phyloP scores from a whole-genome alignment of 2,113 vertebrate genomes.

The Tragelaphus strepsiceros region DNA sequence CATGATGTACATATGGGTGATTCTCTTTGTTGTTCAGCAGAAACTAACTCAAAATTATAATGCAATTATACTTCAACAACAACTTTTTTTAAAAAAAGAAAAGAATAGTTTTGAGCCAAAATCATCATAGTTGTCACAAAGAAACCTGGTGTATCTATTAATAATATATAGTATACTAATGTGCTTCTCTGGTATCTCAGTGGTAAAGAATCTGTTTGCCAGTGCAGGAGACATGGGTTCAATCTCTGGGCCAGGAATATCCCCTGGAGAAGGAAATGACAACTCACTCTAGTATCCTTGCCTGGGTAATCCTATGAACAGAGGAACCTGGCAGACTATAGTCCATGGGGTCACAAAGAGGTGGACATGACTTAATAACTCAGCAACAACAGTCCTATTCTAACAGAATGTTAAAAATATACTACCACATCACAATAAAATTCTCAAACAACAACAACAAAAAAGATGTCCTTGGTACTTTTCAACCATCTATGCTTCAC shows the following conservation, averaged over 20 bases:
- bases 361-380: not conserved
- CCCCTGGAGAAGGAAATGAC: not conserved
- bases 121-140: not conserved
- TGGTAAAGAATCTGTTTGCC: not conserved
- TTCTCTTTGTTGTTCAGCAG: not conserved
- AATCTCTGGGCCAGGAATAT: not conserved
- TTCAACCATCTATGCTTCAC: slow-evolving; percentile 50
- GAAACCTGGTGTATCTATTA: not conserved
- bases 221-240: not conserved
- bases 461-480: slow-evolving; percentile 26
- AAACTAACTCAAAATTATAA: not conserved
- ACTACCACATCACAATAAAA: not conserved
- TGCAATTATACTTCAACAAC: not conserved
- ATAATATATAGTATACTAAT: not conserved
- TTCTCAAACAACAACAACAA: not conserved
- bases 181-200: not conserved
- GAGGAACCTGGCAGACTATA: not conserved
- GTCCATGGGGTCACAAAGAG: not conserved
- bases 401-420: not conserved
- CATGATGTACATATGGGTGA: not conserved
- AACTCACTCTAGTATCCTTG: not conserved
- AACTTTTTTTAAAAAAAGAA: not conserved
- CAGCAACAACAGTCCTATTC: not conserved
- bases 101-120: not conserved
- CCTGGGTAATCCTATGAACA: not conserved